A percentile compares a stretch with the other conserved stretches of the same genome.
Evolutionary conservation across 2,888 invertebrate species (phyloP).

Genomic region (Asteroscopus sphinx): DNA sequence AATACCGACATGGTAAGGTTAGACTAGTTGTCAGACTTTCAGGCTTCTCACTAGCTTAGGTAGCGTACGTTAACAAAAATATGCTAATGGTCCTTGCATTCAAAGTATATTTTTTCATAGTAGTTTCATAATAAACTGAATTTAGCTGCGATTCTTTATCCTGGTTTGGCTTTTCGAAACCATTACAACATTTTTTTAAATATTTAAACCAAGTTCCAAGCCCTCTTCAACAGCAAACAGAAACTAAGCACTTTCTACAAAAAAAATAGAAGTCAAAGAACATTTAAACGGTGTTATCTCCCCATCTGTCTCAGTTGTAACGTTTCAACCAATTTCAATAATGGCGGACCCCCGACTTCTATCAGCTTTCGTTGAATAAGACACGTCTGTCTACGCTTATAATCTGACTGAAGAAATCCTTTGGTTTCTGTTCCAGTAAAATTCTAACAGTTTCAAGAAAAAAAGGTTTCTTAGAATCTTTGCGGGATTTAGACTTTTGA

Average conservation of each 20-base stretch:
- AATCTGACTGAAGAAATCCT: constrained; percentile 40
- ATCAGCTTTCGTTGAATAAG: constrained; percentile 58
- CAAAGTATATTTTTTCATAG: too few relatives aligned
- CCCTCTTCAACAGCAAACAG: too few relatives aligned
- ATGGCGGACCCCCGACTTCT: constrained; percentile 48
- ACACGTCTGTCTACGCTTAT: constrained; percentile 46
- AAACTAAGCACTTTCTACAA: background rate
- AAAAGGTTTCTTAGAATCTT: constrained; percentile 6
- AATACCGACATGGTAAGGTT: too few relatives aligned
- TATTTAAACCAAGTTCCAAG: too few relatives aligned
- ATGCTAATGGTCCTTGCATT: too few relatives aligned
- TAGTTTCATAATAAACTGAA: too few relatives aligned
- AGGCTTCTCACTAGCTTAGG: too few relatives aligned
- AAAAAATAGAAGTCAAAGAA: constrained; percentile 10
- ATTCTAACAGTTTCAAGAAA: constrained; percentile 12
- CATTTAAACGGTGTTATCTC: constrained; percentile 35
- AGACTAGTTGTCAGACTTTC: too few relatives aligned
- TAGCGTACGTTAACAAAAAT: too few relatives aligned
- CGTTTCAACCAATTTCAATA: constrained; percentile 58
- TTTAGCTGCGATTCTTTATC: too few relatives aligned
- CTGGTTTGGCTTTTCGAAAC: too few relatives aligned
- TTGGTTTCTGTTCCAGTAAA: constrained; percentile 10
- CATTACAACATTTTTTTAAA: too few relatives aligned
- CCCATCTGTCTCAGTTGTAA: constrained; percentile 41
- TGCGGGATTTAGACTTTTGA: background rate